Conservation (phyloP, 1,140 invertebrate species). For the Ooceraea biroi region DNA sequence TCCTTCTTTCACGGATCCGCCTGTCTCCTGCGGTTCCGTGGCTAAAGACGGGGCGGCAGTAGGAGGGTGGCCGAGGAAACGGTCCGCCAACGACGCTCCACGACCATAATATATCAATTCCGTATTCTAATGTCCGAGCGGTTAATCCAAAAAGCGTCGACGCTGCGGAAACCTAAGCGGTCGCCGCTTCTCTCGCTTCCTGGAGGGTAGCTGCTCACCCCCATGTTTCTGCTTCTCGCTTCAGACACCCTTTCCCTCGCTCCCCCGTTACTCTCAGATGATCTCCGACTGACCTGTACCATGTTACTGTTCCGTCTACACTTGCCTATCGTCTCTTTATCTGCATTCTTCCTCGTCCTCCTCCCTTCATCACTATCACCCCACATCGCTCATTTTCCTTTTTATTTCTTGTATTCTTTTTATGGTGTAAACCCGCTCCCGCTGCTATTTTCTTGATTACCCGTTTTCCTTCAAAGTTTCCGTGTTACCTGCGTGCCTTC, state of each 20-base stretch:
- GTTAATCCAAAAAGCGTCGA: conserved; percentile 83
- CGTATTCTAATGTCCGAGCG: conserved; percentile 82
- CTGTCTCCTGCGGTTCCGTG: conserved; percentile 70
- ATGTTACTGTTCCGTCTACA: conserved; percentile 23
- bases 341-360: conserved; percentile 16
- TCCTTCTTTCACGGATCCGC: conserved; percentile 68
- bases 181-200: conserved; percentile 66
- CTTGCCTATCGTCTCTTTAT: conserved; percentile 37
- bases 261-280: conserved; percentile 31
- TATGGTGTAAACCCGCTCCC: not conserved
- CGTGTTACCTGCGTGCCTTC: not conserved
- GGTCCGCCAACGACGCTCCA: conserved; percentile 47
- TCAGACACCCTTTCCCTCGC: conserved; percentile 25
- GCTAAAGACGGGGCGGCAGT: conserved; percentile 40
- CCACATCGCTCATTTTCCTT: not conserved
- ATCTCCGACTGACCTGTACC: conserved; percentile 37
- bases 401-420: not conserved
- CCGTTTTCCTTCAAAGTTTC: not conserved
- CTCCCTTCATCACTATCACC: not conserved
- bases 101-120: conserved; percentile 82
- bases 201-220: conserved; percentile 59
- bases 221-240: conserved; percentile 31
- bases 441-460: not conserved
- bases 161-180: conserved; percentile 79
- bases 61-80: conserved; percentile 29